Base-by-base conservation (phyloP, 2,888 invertebrate genomes). In the Eugnorisma glareosa region DNA sequence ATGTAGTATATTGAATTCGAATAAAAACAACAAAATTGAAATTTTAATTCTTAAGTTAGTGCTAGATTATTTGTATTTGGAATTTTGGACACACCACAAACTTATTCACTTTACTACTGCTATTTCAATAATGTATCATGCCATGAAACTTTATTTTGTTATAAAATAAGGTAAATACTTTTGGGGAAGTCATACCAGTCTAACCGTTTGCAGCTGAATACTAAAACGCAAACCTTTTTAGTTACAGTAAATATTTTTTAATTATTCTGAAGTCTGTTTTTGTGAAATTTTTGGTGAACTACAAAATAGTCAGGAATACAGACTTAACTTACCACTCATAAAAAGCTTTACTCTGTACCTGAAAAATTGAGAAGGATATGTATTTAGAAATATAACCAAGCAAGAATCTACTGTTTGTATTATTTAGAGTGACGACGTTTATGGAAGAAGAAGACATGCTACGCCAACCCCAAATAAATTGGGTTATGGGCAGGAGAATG, bases 91-190 rank as follows among this genome's bases (percentile, higher is more conserved):
- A 54, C 6, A 57, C 13, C 24, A 37, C 24, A 13, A 24, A 11
- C 37, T 35, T 63, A 13, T 2, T 35, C 11, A 24, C 61, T 61
- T 61, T 24, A 63, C n/a, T 15, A n/a, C 7, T 37, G 13, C n/a
- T n/a, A 63, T 37, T 21, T 31, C 18, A 35, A 61, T 61, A 35
- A 35, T 61, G 61, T 54, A n/a, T 8, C 13, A 37, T n/a, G 13
- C 63, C n/a, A 63, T n/a, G 63, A 15, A n/a, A 63, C 37, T 63
- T 59, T 59, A 28, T 57, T 57, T 54, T 54, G 11, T 54, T 54
- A 3, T n/a, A 51, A 51, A 54, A n/a, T 24, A 51, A 54, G 11
- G 54, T 54, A 24, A 10, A 51, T 24, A 51, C 24, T 48, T 48
- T 28, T 57, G 21, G 21, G 35, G 21, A 8, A 4, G 21, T 21